Percentiles rank a stretch among this genome's conserved stretches.
phyloP scores from a whole-genome alignment of 2,113 vertebrate genomes.

The Clinocottus analis region DNA sequence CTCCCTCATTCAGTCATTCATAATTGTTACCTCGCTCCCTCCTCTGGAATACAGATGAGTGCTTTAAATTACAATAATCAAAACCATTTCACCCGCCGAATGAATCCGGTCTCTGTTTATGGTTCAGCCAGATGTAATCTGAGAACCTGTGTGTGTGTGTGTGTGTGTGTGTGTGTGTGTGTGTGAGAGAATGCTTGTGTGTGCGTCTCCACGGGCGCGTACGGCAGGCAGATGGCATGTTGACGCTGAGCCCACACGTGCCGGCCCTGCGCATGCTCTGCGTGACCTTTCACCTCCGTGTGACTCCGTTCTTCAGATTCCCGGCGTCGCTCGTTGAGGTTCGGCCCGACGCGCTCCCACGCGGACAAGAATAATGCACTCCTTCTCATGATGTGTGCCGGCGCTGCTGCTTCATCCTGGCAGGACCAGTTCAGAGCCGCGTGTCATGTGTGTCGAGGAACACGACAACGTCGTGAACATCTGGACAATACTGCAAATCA shows the following conservation, averaged over 20 bases:
- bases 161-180: slow-evolving; percentile 3
- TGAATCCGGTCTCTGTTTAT: slow-evolving; percentile 72
- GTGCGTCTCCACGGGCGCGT: slow-evolving; percentile 58
- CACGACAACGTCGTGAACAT: neutral
- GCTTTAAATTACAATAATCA: slow-evolving; percentile 70
- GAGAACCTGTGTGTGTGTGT: slow-evolving; percentile 22
- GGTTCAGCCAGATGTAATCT: slow-evolving; percentile 54
- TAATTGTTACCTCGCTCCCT: slow-evolving; percentile 16
- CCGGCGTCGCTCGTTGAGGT: slow-evolving; percentile 60
- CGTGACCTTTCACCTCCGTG: slow-evolving; percentile 75
- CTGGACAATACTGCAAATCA: neutral
- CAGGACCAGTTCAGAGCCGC: no score
- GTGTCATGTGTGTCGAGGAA: no score
- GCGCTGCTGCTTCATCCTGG: no score
- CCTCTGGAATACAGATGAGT: slow-evolving; percentile 30
- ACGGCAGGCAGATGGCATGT: slow-evolving; percentile 73
- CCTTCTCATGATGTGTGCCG: slow-evolving; percentile 3
- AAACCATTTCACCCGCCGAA: slow-evolving; percentile 35
- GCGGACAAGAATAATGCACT: slow-evolving; percentile 3
- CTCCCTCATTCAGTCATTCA: slow-evolving; percentile 60
- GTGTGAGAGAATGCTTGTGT: slow-evolving; percentile 33
- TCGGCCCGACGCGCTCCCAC: slow-evolving; percentile 43
- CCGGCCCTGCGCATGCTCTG: slow-evolving; percentile 50
- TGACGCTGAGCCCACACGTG: slow-evolving; percentile 72
- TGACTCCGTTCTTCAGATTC: slow-evolving; percentile 78